A percentile compares a stretch with the other conserved stretches of the same genome.
These are phyloP conservation scores for Erinaceus europaeus DNA, from an alignment of 2,113 vertebrate genomes.

Conservation along the genomic window DNA sequence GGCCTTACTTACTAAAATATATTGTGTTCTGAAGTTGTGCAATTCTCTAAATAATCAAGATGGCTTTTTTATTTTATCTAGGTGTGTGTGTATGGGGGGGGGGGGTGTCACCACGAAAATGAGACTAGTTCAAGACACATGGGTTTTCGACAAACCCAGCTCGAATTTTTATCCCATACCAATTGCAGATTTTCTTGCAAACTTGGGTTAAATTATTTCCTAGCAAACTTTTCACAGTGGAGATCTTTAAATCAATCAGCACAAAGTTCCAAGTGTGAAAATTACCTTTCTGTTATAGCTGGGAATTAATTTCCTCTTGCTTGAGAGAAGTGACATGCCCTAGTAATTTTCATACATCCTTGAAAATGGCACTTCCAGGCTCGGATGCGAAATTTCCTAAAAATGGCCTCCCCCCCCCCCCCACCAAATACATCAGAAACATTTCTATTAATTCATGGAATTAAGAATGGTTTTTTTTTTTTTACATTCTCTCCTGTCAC, in stretches of 20 bases:
- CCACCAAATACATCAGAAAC: slow-evolving; percentile 88
- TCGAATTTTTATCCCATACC: neutral
- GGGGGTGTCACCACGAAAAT: no score
- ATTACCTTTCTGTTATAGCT: slow-evolving; percentile 72
- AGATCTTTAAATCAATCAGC: slow-evolving; percentile 72
- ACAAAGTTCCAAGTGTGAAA: slow-evolving; percentile 74
- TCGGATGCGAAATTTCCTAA: slow-evolving; percentile 79
- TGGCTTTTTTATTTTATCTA: no score
- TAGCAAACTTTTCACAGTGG: slow-evolving; percentile 59
- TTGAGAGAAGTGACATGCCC: slow-evolving; percentile 86
- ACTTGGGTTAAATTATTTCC: slow-evolving; percentile 42
- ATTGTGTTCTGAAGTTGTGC: neutral
- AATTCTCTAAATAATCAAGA: neutral
- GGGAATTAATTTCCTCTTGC: slow-evolving; percentile 81
- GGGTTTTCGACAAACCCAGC: neutral
- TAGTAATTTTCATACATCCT: slow-evolving; percentile 90
- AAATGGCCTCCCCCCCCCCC: slow-evolving; percentile 84
- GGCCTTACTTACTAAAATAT: neutral
- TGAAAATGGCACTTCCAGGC: slow-evolving; percentile 83
- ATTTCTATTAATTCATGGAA: slow-evolving; percentile 99
- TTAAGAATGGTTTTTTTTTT: slow-evolving; percentile 81
- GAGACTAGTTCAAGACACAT: neutral
- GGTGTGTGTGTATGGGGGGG: no score
- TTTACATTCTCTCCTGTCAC: slow-evolving; percentile 95
- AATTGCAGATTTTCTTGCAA: slow-evolving; percentile 48